Conservation (phyloP, 2,888 invertebrate genomes). For the Agriopis marginaria region DNA sequence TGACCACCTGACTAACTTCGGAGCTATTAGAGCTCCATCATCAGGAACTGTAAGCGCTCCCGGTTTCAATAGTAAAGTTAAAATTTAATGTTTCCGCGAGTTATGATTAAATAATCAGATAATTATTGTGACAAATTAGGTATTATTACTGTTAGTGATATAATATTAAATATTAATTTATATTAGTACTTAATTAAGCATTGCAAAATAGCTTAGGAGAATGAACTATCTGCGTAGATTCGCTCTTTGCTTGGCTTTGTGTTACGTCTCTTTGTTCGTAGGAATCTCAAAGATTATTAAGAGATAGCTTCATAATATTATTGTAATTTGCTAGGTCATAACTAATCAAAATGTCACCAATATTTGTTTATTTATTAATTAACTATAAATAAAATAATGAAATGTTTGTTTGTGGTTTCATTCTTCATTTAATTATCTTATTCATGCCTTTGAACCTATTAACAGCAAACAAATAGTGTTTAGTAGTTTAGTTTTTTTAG, state of each 20-base stretch:
- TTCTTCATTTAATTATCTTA: neutral
- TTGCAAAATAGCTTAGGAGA: neutral
- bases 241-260: neutral
- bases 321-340: neutral
- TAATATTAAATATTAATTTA: neutral
- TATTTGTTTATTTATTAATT: no score
- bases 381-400: neutral
- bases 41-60: no score
- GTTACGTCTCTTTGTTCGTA: slow-evolving; percentile 7
- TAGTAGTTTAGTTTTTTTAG: no score
- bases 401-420: neutral
- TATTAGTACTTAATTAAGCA: neutral
- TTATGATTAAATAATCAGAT: neutral
- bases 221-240: slow-evolving; percentile 2
- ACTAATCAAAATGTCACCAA: no score
- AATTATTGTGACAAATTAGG: neutral
- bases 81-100: no score
- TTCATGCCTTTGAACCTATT: no score
- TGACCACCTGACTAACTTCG: no score
- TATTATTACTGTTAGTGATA: neutral
- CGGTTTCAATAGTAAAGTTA: no score
- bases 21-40: no score
- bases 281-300: slow-evolving; percentile 9
- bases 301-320: neutral
- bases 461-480: no score